Evolutionary conservation across 2,888 invertebrate species (phyloP), one percentile per base, ranked within the genome.

Genomic region (Thera britannica): DNA sequence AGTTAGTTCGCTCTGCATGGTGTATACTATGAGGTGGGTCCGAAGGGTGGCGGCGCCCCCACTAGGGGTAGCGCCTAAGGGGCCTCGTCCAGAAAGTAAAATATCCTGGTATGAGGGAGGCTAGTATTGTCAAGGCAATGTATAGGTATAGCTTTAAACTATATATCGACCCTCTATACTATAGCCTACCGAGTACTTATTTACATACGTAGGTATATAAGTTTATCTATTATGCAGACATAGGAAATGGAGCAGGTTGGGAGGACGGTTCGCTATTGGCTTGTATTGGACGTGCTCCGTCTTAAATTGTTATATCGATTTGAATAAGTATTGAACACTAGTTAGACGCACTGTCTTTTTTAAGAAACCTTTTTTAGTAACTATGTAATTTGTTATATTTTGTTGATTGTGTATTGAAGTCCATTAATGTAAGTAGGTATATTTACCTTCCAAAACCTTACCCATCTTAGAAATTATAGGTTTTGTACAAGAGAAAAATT

Each of bases 81-180:
- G 92, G 90, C 83, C 88, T 84, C 91, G 93, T 90, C 92, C 92
- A 93, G 93, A 93, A 93, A 93, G 92, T 92, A 92, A 92, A 93
- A 90, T 92, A 91, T 91, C 91, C 92, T 92, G 91, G 91, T 90
- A 85, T 90, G 91, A 86, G 92, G 93, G 91, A 87, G 92, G 91
- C 92, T 91, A 93, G 92, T 90, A 93, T 92, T 93, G 93, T 93
- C 93, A 93, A 92, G 89, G 85, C 87, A 80, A 90, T 90, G 85
- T 90, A 92, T 90, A 93, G 81, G 85, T 92, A 92, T 92, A 93
- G 90, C 90, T 93, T 93, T 92, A 92, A 93, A 93, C 92, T 93
- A 92, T 91, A 92, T 91, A 90, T 91, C 81, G 88, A 83, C 80
- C 82, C 85, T 83, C 83, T 87, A 84, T 90, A 86, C 84, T 88